A percentile compares a stretch with the other conserved stretches of the same genome.
These are phyloP conservation scores for Cardiocondyla obscurior DNA, from an alignment of 1,140 invertebrate species.

Conservation along the genomic window DNA sequence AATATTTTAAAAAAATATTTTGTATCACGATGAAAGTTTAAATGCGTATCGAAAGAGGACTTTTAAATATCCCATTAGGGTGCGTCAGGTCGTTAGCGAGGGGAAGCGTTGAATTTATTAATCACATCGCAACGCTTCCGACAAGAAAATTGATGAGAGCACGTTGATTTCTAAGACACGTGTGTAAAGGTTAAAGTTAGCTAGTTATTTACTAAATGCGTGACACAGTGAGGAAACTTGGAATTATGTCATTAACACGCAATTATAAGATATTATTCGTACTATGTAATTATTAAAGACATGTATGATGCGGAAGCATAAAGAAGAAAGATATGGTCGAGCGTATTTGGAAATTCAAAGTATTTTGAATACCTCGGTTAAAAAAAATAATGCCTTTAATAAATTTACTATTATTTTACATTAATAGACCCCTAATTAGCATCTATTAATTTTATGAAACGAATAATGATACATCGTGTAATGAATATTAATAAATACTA, in stretches of 20 bases:
- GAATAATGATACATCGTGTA: neutral
- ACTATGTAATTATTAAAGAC: neutral
- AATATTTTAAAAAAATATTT: neutral
- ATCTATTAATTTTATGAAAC: neutral
- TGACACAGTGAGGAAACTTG: neutral
- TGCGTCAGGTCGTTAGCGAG: neutral
- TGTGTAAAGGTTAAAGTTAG: neutral
- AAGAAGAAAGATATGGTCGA: too few species aligned
- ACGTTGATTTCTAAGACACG: conserved; percentile 8
- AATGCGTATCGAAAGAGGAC: neutral
- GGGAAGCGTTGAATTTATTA: conserved; percentile 12
- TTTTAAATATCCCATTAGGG: neutral
- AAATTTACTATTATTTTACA: conserved; percentile 1
- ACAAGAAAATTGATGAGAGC: conserved; percentile 6
- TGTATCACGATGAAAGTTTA: neutral
- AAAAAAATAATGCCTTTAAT: too few species aligned
- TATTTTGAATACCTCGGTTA: neutral
- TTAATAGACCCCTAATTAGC: too few species aligned
- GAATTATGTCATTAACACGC: neutral
- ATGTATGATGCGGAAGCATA: neutral
- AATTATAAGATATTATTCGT: neutral
- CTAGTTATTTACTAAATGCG: neutral
- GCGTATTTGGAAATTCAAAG: neutral
- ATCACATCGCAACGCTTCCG: neutral
- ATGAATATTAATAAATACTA: neutral